phyloP scores from a whole-genome alignment of 2,797 vertebrate genomes.

The Phrynocephalus forsythii region DNA sequence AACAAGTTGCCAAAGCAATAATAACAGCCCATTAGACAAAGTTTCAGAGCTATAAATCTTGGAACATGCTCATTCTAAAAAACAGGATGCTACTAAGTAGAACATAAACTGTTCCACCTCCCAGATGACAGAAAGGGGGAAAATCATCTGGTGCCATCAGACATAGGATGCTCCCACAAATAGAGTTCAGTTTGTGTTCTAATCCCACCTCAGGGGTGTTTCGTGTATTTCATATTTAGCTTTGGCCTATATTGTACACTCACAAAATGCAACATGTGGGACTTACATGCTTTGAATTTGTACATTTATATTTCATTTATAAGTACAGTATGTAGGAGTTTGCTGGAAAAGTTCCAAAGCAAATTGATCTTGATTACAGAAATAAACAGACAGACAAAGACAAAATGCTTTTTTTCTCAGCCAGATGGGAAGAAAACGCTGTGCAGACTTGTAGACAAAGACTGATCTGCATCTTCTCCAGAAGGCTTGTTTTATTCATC shows the following conservation, averaged over 20 bases:
- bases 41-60: background rate
- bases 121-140: background rate
- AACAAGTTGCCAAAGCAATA: background rate
- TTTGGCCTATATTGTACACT: background rate
- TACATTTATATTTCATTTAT: too few species aligned
- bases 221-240: background rate
- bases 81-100: background rate
- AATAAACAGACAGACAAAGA: too few species aligned
- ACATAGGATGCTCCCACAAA: background rate
- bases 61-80: background rate
- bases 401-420: too few species aligned
- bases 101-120: background rate
- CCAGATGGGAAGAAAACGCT: too few species aligned
- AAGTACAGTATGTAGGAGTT: too few species aligned
- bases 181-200: background rate
- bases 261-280: background rate
- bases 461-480: too few species aligned
- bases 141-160: background rate
- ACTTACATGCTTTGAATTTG: background rate
- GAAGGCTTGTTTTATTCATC: too few species aligned
- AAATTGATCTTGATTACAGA: too few species aligned
- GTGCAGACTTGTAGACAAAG: too few species aligned
- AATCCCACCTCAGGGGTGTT: background rate
- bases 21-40: background rate
- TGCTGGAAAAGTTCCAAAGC: too few species aligned